phyloP scores from a whole-genome alignment of 2,113 vertebrate genomes.

The Ia io region DNA sequence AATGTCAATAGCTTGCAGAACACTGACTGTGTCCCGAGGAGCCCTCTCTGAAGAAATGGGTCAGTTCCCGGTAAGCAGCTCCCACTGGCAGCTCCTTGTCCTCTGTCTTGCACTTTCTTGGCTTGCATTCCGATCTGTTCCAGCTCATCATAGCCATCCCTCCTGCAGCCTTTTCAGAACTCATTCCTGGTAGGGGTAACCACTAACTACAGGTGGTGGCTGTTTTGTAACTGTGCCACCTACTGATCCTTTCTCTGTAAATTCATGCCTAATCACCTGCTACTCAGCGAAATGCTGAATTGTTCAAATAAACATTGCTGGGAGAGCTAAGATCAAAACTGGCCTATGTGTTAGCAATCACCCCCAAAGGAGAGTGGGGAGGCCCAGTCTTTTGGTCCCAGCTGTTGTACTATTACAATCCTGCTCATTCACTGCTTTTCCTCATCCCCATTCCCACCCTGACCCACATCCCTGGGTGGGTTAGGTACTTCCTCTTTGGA shows the following conservation, averaged over 20 bases:
- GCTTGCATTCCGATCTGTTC: slow-evolving; percentile 49
- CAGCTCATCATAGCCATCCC: slow-evolving; percentile 11
- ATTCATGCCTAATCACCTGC: slow-evolving; percentile 66
- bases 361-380: not conserved
- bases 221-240: slow-evolving; percentile 57
- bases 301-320: slow-evolving; percentile 65
- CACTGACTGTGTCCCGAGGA: not conserved
- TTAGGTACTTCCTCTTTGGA: not conserved
- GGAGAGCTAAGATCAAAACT: slow-evolving; percentile 47
- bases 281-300: slow-evolving; percentile 56
- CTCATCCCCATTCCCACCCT: too few species aligned
- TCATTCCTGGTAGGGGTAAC: slow-evolving; percentile 30
- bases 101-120: not conserved
- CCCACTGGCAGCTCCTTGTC: not conserved
- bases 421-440: not conserved
- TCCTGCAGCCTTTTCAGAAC: slow-evolving; percentile 46
- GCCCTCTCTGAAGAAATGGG: not conserved
- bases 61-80: not conserved
- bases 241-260: slow-evolving; percentile 43
- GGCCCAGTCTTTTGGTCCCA: not conserved
- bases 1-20: not conserved
- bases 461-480: accelerated
- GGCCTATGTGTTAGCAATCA: not conserved
- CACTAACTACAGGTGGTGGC: slow-evolving; percentile 4
- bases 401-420: not conserved